A percentile compares a stretch with the other conserved stretches of the same genome.
phyloP scores from a whole-genome alignment of 2,797 vertebrate species.

The Sebastes ruberrimus region DNA sequence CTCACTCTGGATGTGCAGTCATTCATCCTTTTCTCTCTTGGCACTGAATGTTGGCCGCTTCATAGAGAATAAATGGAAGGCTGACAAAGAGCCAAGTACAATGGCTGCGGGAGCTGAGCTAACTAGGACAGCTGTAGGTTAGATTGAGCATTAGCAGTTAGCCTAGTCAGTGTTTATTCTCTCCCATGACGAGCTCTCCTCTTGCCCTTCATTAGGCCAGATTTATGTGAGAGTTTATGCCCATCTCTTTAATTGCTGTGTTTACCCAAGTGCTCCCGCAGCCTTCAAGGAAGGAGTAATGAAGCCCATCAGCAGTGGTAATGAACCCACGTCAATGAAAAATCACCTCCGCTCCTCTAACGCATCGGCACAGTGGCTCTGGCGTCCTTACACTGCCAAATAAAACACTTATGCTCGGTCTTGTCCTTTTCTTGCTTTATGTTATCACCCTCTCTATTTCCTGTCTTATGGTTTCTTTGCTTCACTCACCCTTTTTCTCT shows the following conservation, averaged over 20 bases:
- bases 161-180: conserved; percentile 69
- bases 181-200: conserved; percentile 65
- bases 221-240: conserved; percentile 79
- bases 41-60: conserved; percentile 42
- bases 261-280: conserved; percentile 78
- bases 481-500: conserved; percentile 2
- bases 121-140: conserved; percentile 73
- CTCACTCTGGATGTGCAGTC: conserved; percentile 52
- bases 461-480: background rate
- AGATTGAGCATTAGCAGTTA: conserved; percentile 70
- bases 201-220: conserved; percentile 78
- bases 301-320: conserved; percentile 75
- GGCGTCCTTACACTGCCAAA: conserved; percentile 47
- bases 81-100: conserved; percentile 59
- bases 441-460: conserved; percentile 5
- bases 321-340: conserved; percentile 78
- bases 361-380: conserved; percentile 41
- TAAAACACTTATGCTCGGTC: conserved; percentile 38
- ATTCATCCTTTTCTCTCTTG: conserved; percentile 58
- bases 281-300: conserved; percentile 77
- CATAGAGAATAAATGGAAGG: conserved; percentile 51
- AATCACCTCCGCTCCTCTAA: conserved; percentile 69
- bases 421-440: conserved; percentile 44
- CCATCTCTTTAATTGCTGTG: conserved; percentile 78
- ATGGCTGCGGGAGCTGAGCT: conserved; percentile 49